Evolutionary conservation across 1,140 invertebrate species (phyloP).

Genomic region (Metaphire vulgaris): DNA sequence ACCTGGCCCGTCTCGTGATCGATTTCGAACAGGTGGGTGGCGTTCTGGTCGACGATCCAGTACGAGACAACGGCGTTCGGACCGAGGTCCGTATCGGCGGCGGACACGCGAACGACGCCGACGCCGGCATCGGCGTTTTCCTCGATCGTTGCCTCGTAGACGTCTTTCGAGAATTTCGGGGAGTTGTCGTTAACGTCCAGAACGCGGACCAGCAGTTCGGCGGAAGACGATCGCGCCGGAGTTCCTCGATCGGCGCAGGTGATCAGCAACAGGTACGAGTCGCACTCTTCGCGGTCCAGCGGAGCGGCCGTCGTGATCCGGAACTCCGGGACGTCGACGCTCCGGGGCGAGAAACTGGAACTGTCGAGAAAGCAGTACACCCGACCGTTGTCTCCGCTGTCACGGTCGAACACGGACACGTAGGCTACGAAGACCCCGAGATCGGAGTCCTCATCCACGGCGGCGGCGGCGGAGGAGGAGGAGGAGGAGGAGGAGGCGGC

Average conservation of each 20-base stretch:
- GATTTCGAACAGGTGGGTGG: constrained; percentile 7
- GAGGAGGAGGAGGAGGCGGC: no score
- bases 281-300: constrained; percentile 24
- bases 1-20: constrained; percentile 20
- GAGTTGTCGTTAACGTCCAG: constrained; percentile 28
- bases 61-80: constrained; percentile 6
- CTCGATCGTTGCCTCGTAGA: constrained; percentile 49
- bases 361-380: constrained; percentile 6
- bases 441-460: constrained; percentile 25
- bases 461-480: not conserved
- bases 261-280: constrained; percentile 8
- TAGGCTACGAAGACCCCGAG: constrained; percentile 28
- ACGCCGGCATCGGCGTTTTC: constrained; percentile 77
- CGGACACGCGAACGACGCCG: constrained; percentile 58
- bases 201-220: constrained; percentile 18
- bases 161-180: constrained; percentile 17
- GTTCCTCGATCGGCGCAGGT: constrained; percentile 20
- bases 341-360: constrained; percentile 12
- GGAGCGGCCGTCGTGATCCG: constrained; percentile 21
- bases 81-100: constrained; percentile 3
- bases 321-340: constrained; percentile 15
- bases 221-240: not conserved
- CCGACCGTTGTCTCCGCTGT: constrained; percentile 22
- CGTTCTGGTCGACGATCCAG: constrained; percentile 48
- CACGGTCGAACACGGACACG: constrained; percentile 23